These are phyloP conservation scores for Drosophila navojoa DNA, from an alignment of 1,140 invertebrate genomes.

Conservation along the genomic window DNA sequence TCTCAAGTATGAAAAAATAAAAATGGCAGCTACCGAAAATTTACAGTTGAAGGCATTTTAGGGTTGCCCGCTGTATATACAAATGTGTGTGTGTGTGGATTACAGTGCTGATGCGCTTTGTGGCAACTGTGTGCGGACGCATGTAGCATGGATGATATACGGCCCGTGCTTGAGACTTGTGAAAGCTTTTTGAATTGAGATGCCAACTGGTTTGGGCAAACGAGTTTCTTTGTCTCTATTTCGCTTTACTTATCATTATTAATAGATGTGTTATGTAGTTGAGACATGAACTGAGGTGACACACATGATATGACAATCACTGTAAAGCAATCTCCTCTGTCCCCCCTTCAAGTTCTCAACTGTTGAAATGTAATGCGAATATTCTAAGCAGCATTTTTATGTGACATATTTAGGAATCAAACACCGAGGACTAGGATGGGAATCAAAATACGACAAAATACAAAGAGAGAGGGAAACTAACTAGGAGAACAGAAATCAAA, in stretches of 20 bases:
- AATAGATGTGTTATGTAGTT: constrained; percentile 30
- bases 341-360: neutral
- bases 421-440: too few species aligned
- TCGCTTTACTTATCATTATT: constrained; percentile 20
- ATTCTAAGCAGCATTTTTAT: too few species aligned
- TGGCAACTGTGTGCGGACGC: constrained; percentile 35
- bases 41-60: constrained; percentile 59
- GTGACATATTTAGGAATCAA: too few species aligned
- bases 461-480: too few species aligned
- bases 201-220: constrained; percentile 46
- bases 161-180: constrained; percentile 43
- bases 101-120: constrained; percentile 44
- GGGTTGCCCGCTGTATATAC: constrained; percentile 33
- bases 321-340: neutral
- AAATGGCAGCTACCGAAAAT: constrained; percentile 33
- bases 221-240: constrained; percentile 39
- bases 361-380: too few species aligned
- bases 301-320: neutral
- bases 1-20: constrained; percentile 21
- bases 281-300: constrained; percentile 3
- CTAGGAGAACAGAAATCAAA: too few species aligned
- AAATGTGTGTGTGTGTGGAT: neutral
- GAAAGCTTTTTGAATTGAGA: constrained; percentile 49
- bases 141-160: constrained; percentile 53
- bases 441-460: too few species aligned